Conservation (phyloP, 2,113 vertebrate species). For the Noturus placidus region DNA sequence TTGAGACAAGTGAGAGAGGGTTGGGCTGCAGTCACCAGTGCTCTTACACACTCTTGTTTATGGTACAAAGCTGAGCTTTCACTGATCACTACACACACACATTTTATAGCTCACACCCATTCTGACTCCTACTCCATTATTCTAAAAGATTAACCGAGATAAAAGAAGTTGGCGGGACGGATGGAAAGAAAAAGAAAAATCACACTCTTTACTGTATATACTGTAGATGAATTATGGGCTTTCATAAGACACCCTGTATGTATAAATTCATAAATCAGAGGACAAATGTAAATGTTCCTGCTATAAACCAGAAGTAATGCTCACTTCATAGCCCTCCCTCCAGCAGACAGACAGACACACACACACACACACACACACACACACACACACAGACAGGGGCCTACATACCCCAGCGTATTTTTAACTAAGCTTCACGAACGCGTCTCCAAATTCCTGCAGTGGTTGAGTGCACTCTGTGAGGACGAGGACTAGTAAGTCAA, state of each 20-base stretch:
- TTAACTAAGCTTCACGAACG: slow-evolving; percentile 58
- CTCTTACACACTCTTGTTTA: slow-evolving; percentile 70
- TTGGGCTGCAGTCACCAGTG: slow-evolving; percentile 73
- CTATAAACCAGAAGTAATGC: slow-evolving; percentile 9
- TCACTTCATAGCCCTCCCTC: not conserved
- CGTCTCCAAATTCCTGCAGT: slow-evolving; percentile 61
- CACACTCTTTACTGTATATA: slow-evolving; percentile 5
- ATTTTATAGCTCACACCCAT: slow-evolving; percentile 1
- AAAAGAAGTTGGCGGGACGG: slow-evolving; percentile 23
- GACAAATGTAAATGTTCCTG: not conserved
- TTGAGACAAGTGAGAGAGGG: slow-evolving; percentile 75
- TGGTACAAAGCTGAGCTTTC: slow-evolving; percentile 74
- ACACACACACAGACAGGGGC: not conserved
- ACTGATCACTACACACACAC: slow-evolving; percentile 58
- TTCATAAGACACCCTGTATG: slow-evolving; percentile 2
- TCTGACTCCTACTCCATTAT: slow-evolving; percentile 25
- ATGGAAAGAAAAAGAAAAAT: slow-evolving; percentile 19
- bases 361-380: not conserved
- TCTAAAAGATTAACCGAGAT: slow-evolving; percentile 33
- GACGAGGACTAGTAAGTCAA: slow-evolving; percentile 68
- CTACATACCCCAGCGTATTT: slow-evolving; percentile 51
- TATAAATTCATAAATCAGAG: slow-evolving; percentile 13
- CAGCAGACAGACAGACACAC: not conserved
- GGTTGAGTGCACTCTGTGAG: slow-evolving; percentile 50
- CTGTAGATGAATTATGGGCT: slow-evolving; percentile 18